Base-by-base conservation (phyloP, 2,797 vertebrate genomes). In the Enteromius argenteus region DNA sequence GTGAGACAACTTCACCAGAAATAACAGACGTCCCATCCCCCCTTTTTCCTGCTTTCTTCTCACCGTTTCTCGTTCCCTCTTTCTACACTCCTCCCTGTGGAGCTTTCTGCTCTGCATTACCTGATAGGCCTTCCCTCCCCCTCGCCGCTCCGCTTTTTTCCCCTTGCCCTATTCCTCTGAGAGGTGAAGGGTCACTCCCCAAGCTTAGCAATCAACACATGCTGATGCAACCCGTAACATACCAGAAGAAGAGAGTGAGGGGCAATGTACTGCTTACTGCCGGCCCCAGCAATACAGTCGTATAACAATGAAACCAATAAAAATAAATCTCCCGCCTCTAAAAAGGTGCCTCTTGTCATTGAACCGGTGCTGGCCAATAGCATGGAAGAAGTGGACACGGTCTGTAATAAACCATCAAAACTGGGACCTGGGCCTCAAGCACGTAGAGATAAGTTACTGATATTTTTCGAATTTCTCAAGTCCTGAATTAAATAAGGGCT, bases 131-230 rank as follows among this genome's bases (percentile, higher is more conserved):
- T 74, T 84, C 84, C 83, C 79, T 85, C 88, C 75, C 77, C 79
- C 84, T 87, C 53, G 21, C 79, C 21, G 42, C 79, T 76, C 56
- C 3, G 42, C 79, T 77, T 75, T 30, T 60, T 35, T 67, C 60
- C 72, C 66, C 60, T 73, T 56, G 81, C 84, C 72, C 87, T 73
- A 87, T 84, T 86, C 87, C 83, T 77, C 73, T 30, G 79, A 62
- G 85, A 86, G 87, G 90, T 90, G 84, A 92, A 87, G 89, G 90
- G 91, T 91, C 88, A 90, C 81, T 83, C 77, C 78, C 73, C 66
- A 85, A 80, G 86, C 86, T 82, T 75, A 84, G 80, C 69, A 87
- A 87, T 87, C 87, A 86, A 82, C 84, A 87, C 85, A 83, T 80
- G 85, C 88, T 85, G 86, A 89, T 88, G 84, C 84, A 86, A 89